phyloP scores from a whole-genome alignment of 2,888 invertebrate genomes.

The Caenorhabditis sinica region DNA sequence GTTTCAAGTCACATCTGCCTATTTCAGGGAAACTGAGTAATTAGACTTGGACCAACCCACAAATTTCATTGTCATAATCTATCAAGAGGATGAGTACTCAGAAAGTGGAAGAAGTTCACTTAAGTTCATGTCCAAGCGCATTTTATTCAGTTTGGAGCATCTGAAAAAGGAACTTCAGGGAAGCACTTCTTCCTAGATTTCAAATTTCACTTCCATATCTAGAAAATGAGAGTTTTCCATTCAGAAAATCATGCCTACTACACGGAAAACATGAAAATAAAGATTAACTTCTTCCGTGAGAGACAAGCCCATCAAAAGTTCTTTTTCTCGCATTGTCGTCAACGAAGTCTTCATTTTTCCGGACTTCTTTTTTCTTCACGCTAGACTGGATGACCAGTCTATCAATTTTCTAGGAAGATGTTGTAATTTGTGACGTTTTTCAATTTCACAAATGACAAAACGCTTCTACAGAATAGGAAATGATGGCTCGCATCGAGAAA shows the following conservation, averaged over 20 bases:
- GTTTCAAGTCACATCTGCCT: neutral
- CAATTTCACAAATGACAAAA: slow-evolving; percentile 40
- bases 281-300: neutral
- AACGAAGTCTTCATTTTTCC: neutral
- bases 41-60: too few relatives aligned
- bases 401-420: slow-evolving; percentile 48
- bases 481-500: slow-evolving; percentile 12
- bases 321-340: slow-evolving; percentile 7
- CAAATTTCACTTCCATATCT: neutral
- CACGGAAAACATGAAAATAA: neutral
- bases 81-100: too few relatives aligned
- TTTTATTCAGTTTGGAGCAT: too few relatives aligned
- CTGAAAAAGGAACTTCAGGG: neutral
- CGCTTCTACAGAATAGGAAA: slow-evolving; percentile 17
- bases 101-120: too few relatives aligned
- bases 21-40: too few relatives aligned
- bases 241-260: neutral
- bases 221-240: slow-evolving; percentile 7
- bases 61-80: too few relatives aligned
- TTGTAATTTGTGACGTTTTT: slow-evolving; percentile 53
- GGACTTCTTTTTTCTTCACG: slow-evolving; percentile 17
- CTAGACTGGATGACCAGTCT: slow-evolving; percentile 38
- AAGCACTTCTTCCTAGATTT: neutral
- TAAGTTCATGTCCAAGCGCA: too few relatives aligned
- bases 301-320: slow-evolving; percentile 2